Base-by-base conservation (phyloP, 30 jellyfish, hydroid and myxozoan genomes). In the Chrysaora quinquecirrha region DNA sequence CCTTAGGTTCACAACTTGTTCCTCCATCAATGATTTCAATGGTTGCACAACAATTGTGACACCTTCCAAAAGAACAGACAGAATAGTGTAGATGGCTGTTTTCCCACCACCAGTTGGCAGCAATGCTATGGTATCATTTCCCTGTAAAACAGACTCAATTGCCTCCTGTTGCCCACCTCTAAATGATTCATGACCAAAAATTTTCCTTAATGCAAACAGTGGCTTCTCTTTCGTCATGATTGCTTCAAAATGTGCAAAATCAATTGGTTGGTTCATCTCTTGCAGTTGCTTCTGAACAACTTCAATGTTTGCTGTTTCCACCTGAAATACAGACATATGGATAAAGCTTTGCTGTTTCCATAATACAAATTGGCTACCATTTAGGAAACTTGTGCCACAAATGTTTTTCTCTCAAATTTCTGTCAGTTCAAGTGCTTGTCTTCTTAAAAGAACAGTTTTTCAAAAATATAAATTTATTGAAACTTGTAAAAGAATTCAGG, bases 91-190 rank as follows among this genome's bases (percentile, higher is more conserved):
- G 21, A 58, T 58, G 72, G 21, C 21, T 11, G 25, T 58, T 27
- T 58, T 1, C 16, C 72, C 72, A 58, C 72, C 72, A 11, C 72
- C 72, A 58, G 72, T 58, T 20, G 28, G 72, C 72, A 58, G 31
- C 21, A 58, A 27, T 20, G 72, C 72, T 11, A 58, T 58, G 31
- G 16, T 58, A 58, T 58, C 72, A 11, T 58, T 58, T 58, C 72
- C 72, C 16, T 27, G 21, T 27, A 58, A 58, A 58, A 58, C 21
- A 27, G 0, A 11, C 0, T 58, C 72, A 58, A 58, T 58, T 58
- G 21, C 16, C 16, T 43, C 58, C 16, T 16, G 9, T 16, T 43
- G 58, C 9, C 58, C 58, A 6, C 16, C 12, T 43, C 58, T 6
- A 43, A 43, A 43, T 6, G 12, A 6, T 43, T 43, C 58, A 43